phyloP scores from a whole-genome alignment of 2,888 invertebrate species.

The Labia minor region DNA sequence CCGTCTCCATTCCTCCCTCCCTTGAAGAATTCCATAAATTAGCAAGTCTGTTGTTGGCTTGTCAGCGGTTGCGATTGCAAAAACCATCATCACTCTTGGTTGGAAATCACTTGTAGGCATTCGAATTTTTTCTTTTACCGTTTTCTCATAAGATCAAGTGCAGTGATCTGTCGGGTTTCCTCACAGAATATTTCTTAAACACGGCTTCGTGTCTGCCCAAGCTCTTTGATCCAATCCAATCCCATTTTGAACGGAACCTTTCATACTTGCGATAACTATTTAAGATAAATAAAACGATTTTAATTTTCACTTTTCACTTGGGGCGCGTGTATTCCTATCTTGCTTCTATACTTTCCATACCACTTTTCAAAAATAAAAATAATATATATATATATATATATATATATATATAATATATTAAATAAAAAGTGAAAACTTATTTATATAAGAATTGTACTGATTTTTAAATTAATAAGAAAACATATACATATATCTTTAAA shows the following conservation, averaged over 20 bases:
- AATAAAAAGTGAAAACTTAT: too few relatives aligned
- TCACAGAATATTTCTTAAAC: neutral
- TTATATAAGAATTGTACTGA: too few relatives aligned
- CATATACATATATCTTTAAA: too few relatives aligned
- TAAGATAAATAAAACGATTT: conserved; percentile 2
- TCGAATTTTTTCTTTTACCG: too few relatives aligned
- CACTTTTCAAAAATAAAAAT: too few relatives aligned
- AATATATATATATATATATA: too few relatives aligned
- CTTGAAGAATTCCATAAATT: neutral
- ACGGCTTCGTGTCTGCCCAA: neutral
- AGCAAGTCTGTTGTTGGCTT: neutral
- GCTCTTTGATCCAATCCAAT: neutral
- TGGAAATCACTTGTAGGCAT: neutral
- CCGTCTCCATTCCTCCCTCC: neutral
- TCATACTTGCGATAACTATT: neutral
- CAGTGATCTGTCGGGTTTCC: neutral
- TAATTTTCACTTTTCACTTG: neutral
- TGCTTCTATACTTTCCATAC: too few relatives aligned
- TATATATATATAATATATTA: too few relatives aligned
- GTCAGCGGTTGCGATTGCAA: neutral
- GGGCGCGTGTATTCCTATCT: too few relatives aligned
- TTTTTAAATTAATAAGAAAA: too few relatives aligned
- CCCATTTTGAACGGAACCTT: neutral
- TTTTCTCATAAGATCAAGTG: neutral
- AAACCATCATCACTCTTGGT: neutral